Conservation (phyloP, 2,888 invertebrate genomes). For the Idaea straminata region DNA sequence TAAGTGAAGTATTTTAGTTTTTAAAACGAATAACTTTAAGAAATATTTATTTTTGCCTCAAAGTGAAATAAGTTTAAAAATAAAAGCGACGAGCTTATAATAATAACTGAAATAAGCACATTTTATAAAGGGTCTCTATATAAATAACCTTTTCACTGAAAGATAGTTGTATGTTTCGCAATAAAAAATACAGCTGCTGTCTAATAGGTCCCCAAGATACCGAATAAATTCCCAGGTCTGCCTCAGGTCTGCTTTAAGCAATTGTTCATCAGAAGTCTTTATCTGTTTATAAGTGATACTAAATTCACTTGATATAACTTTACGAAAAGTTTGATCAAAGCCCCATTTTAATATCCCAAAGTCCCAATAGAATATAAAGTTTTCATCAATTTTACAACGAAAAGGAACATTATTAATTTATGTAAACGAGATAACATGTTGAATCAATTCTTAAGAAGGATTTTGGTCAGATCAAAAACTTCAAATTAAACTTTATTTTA, state of each 20-base stretch:
- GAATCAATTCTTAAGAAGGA: conserved; percentile 35
- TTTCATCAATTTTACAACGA: neutral
- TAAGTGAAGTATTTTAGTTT: conserved; percentile 6
- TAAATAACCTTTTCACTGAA: no score
- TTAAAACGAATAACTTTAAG: no score
- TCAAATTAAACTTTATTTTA: conserved; percentile 62
- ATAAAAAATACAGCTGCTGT: no score
- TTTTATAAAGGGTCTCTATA: no score
- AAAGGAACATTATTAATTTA: conserved; percentile 9
- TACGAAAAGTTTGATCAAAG: conserved; percentile 1
- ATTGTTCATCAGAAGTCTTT: conserved; percentile 7
- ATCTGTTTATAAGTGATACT: conserved; percentile 9
- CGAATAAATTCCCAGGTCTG: no score
- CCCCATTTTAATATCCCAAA: conserved; percentile 5
- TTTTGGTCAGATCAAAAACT: conserved; percentile 47
- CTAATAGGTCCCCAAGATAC: no score
- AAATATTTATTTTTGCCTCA: no score
- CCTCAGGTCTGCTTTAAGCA: conserved; percentile 5
- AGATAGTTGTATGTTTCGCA: no score
- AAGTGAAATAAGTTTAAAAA: no score
- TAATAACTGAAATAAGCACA: no score
- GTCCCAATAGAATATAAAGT: conserved; percentile 1
- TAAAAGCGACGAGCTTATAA: no score
- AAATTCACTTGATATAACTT: conserved; percentile 3
- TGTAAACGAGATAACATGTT: conserved; percentile 24